Conservation (phyloP, 2,888 invertebrate species). For the Bellardia bayeri region DNA sequence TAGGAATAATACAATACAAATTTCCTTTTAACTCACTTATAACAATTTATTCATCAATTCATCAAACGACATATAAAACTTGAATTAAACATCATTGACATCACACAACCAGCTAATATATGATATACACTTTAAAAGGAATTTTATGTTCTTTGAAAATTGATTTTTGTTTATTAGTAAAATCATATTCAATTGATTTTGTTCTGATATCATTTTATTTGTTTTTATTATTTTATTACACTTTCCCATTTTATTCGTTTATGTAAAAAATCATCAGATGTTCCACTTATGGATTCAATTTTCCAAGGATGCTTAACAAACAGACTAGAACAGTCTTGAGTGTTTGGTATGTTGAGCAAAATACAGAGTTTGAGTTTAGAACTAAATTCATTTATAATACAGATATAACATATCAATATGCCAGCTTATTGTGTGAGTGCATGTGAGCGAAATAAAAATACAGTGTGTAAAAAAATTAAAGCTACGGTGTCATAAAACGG, state of each 20-base stretch:
- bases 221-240: neutral
- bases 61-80: neutral
- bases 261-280: conserved; percentile 1
- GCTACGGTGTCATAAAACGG: no score
- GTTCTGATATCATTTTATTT: neutral
- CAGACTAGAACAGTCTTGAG: neutral
- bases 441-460: neutral
- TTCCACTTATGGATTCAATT: conserved; percentile 6
- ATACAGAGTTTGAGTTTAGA: neutral
- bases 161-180: neutral
- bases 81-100: neutral
- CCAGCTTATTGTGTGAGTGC: neutral
- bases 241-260: neutral
- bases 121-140: neutral
- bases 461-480: neutral
- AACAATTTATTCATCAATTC: neutral
- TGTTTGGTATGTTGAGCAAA: neutral
- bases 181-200: conserved; percentile 21
- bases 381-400: neutral
- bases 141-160: conserved; percentile 9
- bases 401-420: neutral
- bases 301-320: neutral
- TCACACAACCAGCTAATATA: neutral
- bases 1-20: neutral
- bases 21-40: conserved; percentile 20